A percentile compares a stretch with the other conserved stretches of the same genome.
These are phyloP conservation scores for Condylostylus longicornis DNA, from an alignment of 1,140 invertebrate species.

Conservation along the genomic window DNA sequence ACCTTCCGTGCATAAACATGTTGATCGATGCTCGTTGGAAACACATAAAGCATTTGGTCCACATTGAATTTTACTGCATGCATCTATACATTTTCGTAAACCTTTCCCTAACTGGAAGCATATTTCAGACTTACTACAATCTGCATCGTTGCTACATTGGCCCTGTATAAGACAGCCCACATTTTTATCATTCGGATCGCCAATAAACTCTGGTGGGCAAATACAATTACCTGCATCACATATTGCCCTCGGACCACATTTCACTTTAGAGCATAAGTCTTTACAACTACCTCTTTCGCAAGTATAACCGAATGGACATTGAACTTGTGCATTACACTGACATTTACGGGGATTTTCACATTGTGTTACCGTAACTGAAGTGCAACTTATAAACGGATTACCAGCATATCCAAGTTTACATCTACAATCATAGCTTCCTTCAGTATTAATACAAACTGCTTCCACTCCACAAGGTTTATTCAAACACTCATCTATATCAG, in stretches of 20 bases:
- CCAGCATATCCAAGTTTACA: conserved; percentile 68
- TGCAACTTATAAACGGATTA: conserved; percentile 70
- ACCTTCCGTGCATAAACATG: conserved; percentile 68
- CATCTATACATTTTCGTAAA: conserved; percentile 65
- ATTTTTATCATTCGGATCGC: conserved; percentile 53
- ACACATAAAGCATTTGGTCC: conserved; percentile 79
- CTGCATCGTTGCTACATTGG: conserved; percentile 61
- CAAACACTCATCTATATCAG: conserved; percentile 73
- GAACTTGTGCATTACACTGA: conserved; percentile 46
- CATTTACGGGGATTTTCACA: conserved; percentile 54
- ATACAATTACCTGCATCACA: conserved; percentile 65
- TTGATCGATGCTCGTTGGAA: conserved; percentile 62
- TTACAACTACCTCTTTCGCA: conserved; percentile 55
- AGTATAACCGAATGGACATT: conserved; percentile 58
- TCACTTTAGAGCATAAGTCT: conserved; percentile 52
- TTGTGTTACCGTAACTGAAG: conserved; percentile 44
- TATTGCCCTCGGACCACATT: conserved; percentile 65
- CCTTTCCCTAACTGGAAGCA: conserved; percentile 69
- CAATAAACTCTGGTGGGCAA: conserved; percentile 62
- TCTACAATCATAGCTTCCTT: conserved; percentile 72
- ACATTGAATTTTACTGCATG: conserved; percentile 72
- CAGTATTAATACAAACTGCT: conserved; percentile 75
- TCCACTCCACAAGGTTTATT: conserved; percentile 68
- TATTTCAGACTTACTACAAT: conserved; percentile 67
- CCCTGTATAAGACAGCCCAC: conserved; percentile 53